Evolutionary conservation across 2,113 vertebrate species (phyloP).

Genomic region (Chloebia gouldiae): DNA sequence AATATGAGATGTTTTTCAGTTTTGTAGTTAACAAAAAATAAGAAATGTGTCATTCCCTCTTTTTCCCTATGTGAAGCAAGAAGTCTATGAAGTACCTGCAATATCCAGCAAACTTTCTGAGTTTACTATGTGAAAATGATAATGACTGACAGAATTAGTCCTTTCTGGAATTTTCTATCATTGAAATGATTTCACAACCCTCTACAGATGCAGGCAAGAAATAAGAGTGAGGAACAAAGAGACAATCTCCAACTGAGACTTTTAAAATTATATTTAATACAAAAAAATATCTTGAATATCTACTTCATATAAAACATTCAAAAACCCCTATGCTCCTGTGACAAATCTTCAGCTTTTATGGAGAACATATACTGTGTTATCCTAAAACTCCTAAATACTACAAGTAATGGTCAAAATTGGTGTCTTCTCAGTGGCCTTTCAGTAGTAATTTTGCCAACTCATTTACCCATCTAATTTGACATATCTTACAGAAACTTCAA

Average conservation of each 20-base stretch:
- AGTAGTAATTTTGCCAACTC: background rate
- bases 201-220: background rate
- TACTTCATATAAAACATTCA: background rate
- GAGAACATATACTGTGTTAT: background rate
- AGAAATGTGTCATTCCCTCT: background rate
- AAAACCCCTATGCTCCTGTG: background rate
- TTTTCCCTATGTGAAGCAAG: background rate
- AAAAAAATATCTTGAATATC: background rate
- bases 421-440: background rate
- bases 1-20: background rate
- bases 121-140: background rate
- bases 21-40: background rate
- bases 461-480: background rate
- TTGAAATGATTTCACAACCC: background rate
- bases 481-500: background rate
- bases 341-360: background rate
- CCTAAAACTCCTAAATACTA: background rate
- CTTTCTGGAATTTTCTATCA: background rate
- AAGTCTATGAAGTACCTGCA: background rate
- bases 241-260: background rate
- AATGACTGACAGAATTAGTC: background rate
- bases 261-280: background rate
- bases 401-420: background rate
- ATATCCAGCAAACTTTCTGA: background rate
- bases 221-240: background rate